Evolutionary conservation across 1,140 invertebrate species (phyloP), one percentile per base, ranked within the genome.

Genomic region (Drosophila eugracilis): DNA sequence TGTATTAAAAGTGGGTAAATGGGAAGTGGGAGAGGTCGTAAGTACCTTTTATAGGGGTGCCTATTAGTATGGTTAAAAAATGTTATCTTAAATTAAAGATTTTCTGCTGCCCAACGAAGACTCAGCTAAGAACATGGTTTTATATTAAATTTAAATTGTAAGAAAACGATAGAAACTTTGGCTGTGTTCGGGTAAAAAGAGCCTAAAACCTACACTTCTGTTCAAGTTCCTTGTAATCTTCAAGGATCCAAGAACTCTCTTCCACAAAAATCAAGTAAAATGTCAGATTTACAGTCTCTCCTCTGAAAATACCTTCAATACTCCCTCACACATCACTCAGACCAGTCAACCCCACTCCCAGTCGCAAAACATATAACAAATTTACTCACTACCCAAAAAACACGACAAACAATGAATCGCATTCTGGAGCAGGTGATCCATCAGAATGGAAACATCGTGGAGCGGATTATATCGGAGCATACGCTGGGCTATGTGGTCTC

Each of bases 381-480:
- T 30, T 0, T 4, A n/a, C 1, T 10, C 7, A 10, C 7, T 2
- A 19, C 5, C 22, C 17, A 10, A 10, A 14, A 9, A 0, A 28
- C 3, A n/a, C 15, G 22, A 19, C 4, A 26, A 9, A 14, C 5
- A 17, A 85, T 85, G 80, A 85, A 88, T 60, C 83, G 83, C 0
- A 12, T 67, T 21, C 42, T 91, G 30, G 89, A 91, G 22, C 54
- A 74, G n/a, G 63, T 91, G 3, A 84, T 91, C 10, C 66, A 45
- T 0, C 42, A 30, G 30, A 75, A 90, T 26, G 26, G 41, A 0
- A 14, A 52, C 0, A 78, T 48, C 5, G 83, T 81, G 14, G 89
- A 91, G 3, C 89, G 89, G 17, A 90, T 91, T 3, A 72, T 73
- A 17, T 7, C 53, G 6, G 83, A 86, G 39, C 83, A 89, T 19